A percentile compares a stretch with the other conserved stretches of the same genome.
These are phyloP conservation scores for Drosophila ironensis DNA, from an alignment of 1,140 invertebrate genomes.

Conservation along the genomic window DNA sequence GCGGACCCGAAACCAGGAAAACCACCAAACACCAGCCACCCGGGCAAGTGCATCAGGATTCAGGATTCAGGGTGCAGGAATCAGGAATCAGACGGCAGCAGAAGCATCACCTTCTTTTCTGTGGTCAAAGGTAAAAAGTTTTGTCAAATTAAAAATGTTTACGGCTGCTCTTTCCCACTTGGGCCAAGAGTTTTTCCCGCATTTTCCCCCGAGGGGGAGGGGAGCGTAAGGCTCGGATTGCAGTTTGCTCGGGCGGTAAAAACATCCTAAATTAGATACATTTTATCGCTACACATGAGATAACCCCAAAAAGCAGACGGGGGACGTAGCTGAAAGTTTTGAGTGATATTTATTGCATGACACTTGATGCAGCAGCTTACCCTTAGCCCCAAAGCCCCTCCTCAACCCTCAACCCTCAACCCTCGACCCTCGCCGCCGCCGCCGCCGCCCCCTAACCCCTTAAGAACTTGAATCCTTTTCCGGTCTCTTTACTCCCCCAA, in stretches of 20 bases:
- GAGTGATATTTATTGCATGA: conserved; percentile 75
- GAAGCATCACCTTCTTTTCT: conserved; percentile 16
- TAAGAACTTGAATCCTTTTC: conserved; percentile 41
- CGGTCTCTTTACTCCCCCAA: conserved; percentile 8
- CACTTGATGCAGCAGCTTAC: conserved; percentile 54
- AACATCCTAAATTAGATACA: conserved; percentile 79
- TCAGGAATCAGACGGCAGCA: background rate
- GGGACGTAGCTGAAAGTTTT: conserved; percentile 47
- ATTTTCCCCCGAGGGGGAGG: background rate
- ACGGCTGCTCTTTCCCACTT: conserved; percentile 56
- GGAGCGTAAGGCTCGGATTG: conserved; percentile 10
- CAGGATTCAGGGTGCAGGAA: background rate
- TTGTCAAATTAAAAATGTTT: conserved; percentile 80
- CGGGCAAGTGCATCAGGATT: background rate
- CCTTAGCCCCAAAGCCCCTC: background rate
- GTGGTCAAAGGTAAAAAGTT: conserved; percentile 79
- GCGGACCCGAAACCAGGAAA: background rate
- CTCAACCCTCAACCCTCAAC: background rate
- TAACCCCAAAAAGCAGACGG: conserved; percentile 9
- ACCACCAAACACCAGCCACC: background rate
- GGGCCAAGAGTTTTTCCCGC: conserved; percentile 36
- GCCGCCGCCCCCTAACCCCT: background rate
- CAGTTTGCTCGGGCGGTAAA: conserved; percentile 65
- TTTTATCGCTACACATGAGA: conserved; percentile 74
- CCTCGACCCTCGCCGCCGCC: background rate